phyloP scores from a whole-genome alignment of 2,113 vertebrate genomes.

The Aspiorhynchus laticeps region DNA sequence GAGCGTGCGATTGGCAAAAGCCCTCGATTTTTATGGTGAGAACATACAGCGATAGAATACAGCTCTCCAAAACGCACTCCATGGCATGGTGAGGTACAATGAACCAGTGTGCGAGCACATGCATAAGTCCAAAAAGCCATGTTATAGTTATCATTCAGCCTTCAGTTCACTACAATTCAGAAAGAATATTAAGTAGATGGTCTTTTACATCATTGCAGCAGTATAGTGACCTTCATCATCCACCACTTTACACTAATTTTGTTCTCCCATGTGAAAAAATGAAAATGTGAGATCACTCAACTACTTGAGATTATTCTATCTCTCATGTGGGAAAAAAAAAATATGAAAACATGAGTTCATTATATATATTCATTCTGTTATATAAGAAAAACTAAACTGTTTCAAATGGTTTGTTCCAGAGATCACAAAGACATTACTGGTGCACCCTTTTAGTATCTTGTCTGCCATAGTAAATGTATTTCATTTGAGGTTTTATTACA shows the following conservation, averaged over 20 bases:
- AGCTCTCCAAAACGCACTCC: conserved; percentile 44
- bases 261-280: not conserved
- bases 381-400: not conserved
- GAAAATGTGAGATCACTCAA: not conserved
- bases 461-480: not conserved
- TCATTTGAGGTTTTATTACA: not conserved
- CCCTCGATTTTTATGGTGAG: conserved; percentile 68
- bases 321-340: not conserved
- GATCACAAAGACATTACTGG: not conserved
- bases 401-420: not conserved
- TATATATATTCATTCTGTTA: not conserved
- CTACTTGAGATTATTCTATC: no score
- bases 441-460: not conserved
- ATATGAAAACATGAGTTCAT: not conserved
- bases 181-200: not conserved
- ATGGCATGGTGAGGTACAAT: conserved; percentile 44
- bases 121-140: not conserved
- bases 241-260: not conserved
- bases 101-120: not conserved
- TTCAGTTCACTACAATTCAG: not conserved
- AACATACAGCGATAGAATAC: conserved; percentile 67
- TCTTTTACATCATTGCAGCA: not conserved
- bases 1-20: conserved; percentile 72
- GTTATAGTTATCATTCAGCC: not conserved
- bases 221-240: not conserved